Base-by-base conservation (phyloP, 2,113 vertebrate species). In the Collichthys lucidus region DNA sequence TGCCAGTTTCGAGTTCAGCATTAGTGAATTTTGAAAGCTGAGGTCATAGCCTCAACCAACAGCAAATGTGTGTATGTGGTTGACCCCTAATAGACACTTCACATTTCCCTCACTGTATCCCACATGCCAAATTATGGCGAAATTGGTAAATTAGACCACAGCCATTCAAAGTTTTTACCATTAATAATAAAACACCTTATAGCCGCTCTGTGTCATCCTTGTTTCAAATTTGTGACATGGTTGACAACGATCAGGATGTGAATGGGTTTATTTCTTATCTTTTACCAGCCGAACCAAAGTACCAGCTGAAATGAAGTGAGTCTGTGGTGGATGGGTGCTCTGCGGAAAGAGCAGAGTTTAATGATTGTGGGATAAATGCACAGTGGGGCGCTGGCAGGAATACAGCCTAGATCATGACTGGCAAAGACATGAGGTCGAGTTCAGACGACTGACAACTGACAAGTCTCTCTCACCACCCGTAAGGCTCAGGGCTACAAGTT, bases 401-500 rank as follows among this genome's bases (percentile, higher is more conserved):
- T 17, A 49, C 49, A 47, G 40, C 55, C 17, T n/a, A 10, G 70
- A 68, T 35, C 42, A 35, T 69, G 76, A 83, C 67, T 20, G 66
- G 46, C 59, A 66, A 8, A 47, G 49, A 74, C 77, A 55, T 59
- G 4, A 31, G 29, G 22, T 46, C 3, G 1, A 61, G 26, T 62
- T 77, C 24, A 19, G 66, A 35, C 6, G 4, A 64, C 7, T 68
- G 10, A 15, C n/a, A 52, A 11, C 31, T 64, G 77, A 83, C 72
- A 79, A 5, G 0, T 53, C 40, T 42, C 57, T 26, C 72, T 47
- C 20, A 7, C 15, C 68, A 60, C n/a, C 84, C 70, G 63, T 74
- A n/a, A 62, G 74, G 50, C 78, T 78, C 35, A 4, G 19, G 52
- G 79, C 56, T 12, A 42, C 31, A 9, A 20, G 31, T 69, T 83